Base-by-base conservation (phyloP, 1,140 invertebrate genomes). In the silkworm (Bombyx mori) region DNA sequence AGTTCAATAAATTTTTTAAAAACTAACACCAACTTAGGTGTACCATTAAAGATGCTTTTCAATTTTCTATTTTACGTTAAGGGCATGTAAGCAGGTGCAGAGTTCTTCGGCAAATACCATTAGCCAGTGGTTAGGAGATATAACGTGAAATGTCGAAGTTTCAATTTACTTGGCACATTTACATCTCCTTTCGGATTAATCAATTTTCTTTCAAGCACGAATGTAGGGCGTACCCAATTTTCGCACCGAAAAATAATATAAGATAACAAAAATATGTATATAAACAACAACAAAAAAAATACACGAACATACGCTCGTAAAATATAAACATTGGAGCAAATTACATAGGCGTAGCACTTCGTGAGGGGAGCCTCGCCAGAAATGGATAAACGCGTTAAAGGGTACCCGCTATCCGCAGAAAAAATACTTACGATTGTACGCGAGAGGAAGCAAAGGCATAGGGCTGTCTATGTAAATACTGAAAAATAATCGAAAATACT, bases 341-440 rank as follows among this genome's bases (percentile, higher is more conserved):
- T 54, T 54, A 54, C 52, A 53, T 18, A n/a, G 52, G n/a, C 44
- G 10, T 7, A 44, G 18, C 45, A 44, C 45, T 45, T 44, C n/a
- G 35, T 45, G n/a, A 73, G 73, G 77, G 77, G 78, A 74, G 77
- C 56, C 62, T 71, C 67, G 65, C 61, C 66, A 67, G 26, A 76
- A 75, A 75, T 75, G 79, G 82, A 82, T 83, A 82, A 82, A 82
- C 79, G 80, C 69, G 76, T 82, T 79, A 83, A 82, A 79, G 80
- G 79, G 73, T 70, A 18, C 65, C 69, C 68, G 73, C 73, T 76
- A 81, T 85, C 77, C 79, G 74, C 79, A 83, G 82, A 83, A 80
- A 82, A 83, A 85, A 79, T 80, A 85, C 80, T 85, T 74, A 78
- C 73, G 74, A 79, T 71, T 78, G 72, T 75, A 63, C 62, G 66